Evolutionary conservation across 1,140 invertebrate species (phyloP), one percentile per base, ranked within the genome.

Genomic region (Gonatopus flavifemur): DNA sequence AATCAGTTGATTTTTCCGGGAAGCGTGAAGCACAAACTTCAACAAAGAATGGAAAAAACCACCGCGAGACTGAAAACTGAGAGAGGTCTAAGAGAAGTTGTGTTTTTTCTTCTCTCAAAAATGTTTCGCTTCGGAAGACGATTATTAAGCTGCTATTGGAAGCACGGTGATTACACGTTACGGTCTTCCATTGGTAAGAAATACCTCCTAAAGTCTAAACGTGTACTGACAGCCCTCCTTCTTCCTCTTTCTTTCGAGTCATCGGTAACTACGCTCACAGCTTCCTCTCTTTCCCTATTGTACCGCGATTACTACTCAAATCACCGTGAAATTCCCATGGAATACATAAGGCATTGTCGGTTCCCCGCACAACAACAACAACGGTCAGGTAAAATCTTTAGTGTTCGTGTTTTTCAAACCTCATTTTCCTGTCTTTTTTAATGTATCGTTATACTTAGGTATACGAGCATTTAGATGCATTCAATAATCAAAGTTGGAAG

Each of bases 271-370:
- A 35, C 57, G 43, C 46, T 51, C 41, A 54, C 36, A 60, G 41
- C 24, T 13, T 47, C 59, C 49, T 69, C n/a, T n/a, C n/a, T n/a
- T n/a, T n/a, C n/a, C n/a, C n/a, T n/a, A n/a, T 77, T 77, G 72
- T 77, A n/a, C 38, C 4, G 59, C 64, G 74, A 74, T 76, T 76
- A 73, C 53, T 48, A 59, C 42, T 64, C 60, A 72, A 76, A 75
- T 75, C 67, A 70, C 64, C 71, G 59, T 69, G 52, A 77, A 75
- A 76, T 74, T 62, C 63, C 58, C 55, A 57, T 67, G 60, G 70
- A 73, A 74, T 57, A 59, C 39, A 54, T 33, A n/a, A n/a, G 21
- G 54, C 51, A 67, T 74, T 75, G 66, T 74, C 50, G 28, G n/a
- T n/a, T n/a, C n/a, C n/a, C n/a, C n/a, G n/a, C n/a, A n/a, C n/a